Conservation (phyloP, 2,797 vertebrate genomes). For the Pampus argenteus region DNA sequence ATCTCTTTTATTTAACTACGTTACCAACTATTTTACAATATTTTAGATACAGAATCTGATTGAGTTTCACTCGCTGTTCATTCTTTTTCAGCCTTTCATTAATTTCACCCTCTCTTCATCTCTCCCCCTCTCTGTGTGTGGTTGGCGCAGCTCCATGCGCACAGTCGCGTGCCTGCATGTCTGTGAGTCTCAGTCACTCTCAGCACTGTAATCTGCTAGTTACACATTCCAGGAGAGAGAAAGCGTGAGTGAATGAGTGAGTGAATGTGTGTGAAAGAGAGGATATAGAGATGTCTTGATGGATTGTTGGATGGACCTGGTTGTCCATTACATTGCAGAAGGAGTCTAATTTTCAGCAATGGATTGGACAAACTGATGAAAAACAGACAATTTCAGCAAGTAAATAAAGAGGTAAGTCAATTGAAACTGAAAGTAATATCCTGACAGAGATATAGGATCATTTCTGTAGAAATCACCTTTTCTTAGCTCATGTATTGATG, state of each 20-base stretch:
- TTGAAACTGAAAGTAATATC: not conserved
- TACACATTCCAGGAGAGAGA: conserved; percentile 54
- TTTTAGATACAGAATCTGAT: not conserved
- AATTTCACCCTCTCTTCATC: not conserved
- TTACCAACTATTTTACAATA: not conserved
- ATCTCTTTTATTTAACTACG: not conserved
- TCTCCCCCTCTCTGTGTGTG: not conserved
- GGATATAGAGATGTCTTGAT: conserved; percentile 34
- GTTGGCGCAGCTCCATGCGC: conserved; percentile 35
- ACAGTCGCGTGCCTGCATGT: conserved; percentile 18
- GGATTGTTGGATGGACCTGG: conserved; percentile 51
- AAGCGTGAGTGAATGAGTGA: not conserved
- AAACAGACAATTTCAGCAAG: conserved; percentile 5
- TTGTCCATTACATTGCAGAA: conserved; percentile 49
- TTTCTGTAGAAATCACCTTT: not conserved
- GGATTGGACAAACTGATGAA: conserved; percentile 41
- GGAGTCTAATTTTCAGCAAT: conserved; percentile 39
- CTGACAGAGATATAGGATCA: not conserved
- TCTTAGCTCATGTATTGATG: not conserved
- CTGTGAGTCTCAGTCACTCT: conserved; percentile 27
- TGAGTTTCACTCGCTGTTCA: not conserved
- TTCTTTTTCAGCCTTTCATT: not conserved
- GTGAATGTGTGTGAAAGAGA: conserved; percentile 2
- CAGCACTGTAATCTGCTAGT: conserved; percentile 14
- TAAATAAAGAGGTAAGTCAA: conserved; percentile 56